Base-by-base conservation (phyloP, 2,888 invertebrate species). In the Andrena flavipes region DNA sequence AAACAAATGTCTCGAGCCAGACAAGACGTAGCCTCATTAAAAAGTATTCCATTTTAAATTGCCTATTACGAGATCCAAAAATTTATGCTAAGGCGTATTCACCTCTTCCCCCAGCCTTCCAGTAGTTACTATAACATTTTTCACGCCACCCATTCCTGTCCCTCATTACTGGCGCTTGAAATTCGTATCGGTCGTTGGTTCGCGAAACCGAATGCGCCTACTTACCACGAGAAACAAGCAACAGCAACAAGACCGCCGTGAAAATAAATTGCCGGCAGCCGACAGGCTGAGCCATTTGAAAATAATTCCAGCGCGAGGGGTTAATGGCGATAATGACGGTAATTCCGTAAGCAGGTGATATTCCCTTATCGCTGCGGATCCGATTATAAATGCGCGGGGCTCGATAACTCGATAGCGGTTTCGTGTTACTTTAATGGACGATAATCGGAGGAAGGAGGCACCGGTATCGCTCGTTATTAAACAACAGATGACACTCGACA, bases 341-440 rank as follows among this genome's bases (percentile, higher is more conserved):
- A 74, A 82, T 82, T 82, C 74, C 62, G 67, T 80, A 80, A 75
- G 74, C 80, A 82, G 81, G 74, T 80, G 81, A 80, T 74, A 67
- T 26, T 26, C 62, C 56, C 80, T 80, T 82, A 82, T 82, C 81
- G 64, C 42, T 20, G 23, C 65, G 74, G 72, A 80, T 82, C 74
- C 70, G 81, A 80, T 82, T 82, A 82, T 82, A 82, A 82, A 82
- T 82, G 81, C 74, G 69, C 33, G 56, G 69, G 56, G 69, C 80
- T 70, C 81, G 81, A 82, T 82, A 82, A 82, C 75, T 65, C 81
- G 81, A 82, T 82, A 82, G 81, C 81, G 67, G 80, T 82, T 82
- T 65, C 81, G 74, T 82, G 81, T 82, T 80, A 74, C 74, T 80
- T 82, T 82, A 82, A 82, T 82, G 81, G 81, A 75, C 74, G 81